Conservation (phyloP, 1,140 invertebrate genomes). For the Ceratina calcarata region DNA sequence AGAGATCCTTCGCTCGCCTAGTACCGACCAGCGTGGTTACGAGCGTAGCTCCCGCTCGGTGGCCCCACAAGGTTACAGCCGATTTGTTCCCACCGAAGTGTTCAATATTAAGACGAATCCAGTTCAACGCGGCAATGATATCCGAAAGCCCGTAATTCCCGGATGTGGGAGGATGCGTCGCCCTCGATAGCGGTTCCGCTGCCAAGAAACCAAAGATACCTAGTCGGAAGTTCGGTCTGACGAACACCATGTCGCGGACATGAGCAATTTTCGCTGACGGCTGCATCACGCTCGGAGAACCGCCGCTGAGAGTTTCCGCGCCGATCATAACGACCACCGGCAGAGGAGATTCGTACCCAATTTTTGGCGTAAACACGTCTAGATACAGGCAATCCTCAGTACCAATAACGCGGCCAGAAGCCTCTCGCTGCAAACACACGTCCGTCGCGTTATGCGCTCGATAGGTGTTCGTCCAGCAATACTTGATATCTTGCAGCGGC, state of each 20-base stretch:
- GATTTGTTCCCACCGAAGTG: slow-evolving; percentile 90
- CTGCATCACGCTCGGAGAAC: slow-evolving; percentile 84
- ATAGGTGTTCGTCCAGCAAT: slow-evolving; percentile 91
- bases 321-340: slow-evolving; percentile 92
- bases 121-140: slow-evolving; percentile 87
- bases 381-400: slow-evolving; percentile 90
- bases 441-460: slow-evolving; percentile 84
- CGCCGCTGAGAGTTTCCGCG: slow-evolving; percentile 87
- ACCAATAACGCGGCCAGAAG: slow-evolving; percentile 84
- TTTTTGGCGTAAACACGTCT: slow-evolving; percentile 88
- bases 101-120: slow-evolving; percentile 90
- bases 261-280: slow-evolving; percentile 85
- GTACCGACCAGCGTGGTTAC: slow-evolving; percentile 85
- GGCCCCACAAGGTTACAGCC: slow-evolving; percentile 89
- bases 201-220: slow-evolving; percentile 91
- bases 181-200: slow-evolving; percentile 84
- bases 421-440: slow-evolving; percentile 85
- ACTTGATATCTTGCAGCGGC: slow-evolving; percentile 83
- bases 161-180: slow-evolving; percentile 86
- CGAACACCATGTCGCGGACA: slow-evolving; percentile 90
- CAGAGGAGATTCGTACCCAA: slow-evolving; percentile 86
- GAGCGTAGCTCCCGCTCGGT: slow-evolving; percentile 89
- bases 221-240: slow-evolving; percentile 88
- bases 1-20: slow-evolving; percentile 82
- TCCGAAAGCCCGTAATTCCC: slow-evolving; percentile 94